Percentiles rank a stretch among this genome's conserved stretches.
Conservation (phyloP, 2,113 vertebrate species). For the Cololabis saira region DNA sequence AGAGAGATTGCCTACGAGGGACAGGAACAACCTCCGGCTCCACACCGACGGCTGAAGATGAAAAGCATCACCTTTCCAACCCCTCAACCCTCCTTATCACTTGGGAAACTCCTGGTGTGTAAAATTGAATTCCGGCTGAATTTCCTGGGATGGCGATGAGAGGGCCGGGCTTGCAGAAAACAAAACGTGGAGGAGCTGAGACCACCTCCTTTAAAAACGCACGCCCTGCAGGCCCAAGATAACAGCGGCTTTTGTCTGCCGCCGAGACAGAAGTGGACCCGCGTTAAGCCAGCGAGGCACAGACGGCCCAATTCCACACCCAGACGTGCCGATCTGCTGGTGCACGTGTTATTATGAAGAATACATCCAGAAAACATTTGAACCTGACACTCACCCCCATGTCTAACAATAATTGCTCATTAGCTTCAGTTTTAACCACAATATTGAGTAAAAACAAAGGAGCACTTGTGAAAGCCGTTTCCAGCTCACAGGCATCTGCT, state of each 20-base stretch:
- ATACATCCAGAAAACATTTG: conserved; percentile 19
- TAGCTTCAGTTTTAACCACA: conserved; percentile 38
- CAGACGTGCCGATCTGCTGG: conserved; percentile 4
- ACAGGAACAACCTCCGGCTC: conserved; percentile 26
- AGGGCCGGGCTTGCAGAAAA: conserved; percentile 32
- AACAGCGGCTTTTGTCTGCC: conserved; percentile 19
- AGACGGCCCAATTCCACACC: conserved; percentile 8
- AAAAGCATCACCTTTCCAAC: conserved; percentile 31
- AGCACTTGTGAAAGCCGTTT: conserved; percentile 12
- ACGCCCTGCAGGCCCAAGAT: conserved; percentile 27
- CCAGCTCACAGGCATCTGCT: conserved; percentile 26
- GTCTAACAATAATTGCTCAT: background rate
- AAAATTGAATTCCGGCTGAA: conserved; percentile 70
- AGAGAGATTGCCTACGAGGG: conserved; percentile 8
- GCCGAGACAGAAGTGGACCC: conserved; percentile 47
- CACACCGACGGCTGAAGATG: conserved; percentile 33
- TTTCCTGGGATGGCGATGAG: conserved; percentile 55
- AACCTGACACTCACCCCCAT: conserved; percentile 19
- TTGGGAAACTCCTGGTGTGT: conserved; percentile 70
- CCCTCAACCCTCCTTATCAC: conserved; percentile 58
- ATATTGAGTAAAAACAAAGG: conserved; percentile 35
- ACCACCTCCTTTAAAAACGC: conserved; percentile 13
- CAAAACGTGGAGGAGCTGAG: conserved; percentile 17
- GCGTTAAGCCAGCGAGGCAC: conserved; percentile 29
- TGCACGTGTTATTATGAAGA: no score